Evolutionary conservation across 2,113 vertebrate genomes (phyloP), one percentile per base, ranked within the genome.

Genomic region (Hyperopisus bebe): DNA sequence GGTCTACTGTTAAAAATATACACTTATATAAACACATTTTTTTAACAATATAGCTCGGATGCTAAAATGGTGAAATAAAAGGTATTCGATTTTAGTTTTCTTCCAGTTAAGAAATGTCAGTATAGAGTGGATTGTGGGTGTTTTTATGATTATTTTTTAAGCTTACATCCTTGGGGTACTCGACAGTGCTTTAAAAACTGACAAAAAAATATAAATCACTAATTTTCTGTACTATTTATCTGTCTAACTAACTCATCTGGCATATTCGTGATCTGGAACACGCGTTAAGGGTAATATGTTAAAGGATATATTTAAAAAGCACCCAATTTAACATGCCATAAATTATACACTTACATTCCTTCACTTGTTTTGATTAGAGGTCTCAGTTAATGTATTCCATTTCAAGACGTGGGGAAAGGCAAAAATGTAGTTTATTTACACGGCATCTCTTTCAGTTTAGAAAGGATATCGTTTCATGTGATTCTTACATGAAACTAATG

Each of bases 391-490:
- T 91, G 89, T 66, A 92, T 89, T 74, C 44, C 82, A 88, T 91
- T 91, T 86, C 90, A 89, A 87, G 89, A 53, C 48, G 89, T 70
- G 88, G 44, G 74, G 87, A 44, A 89, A 27, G 84, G 89, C 39
- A 15, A 42, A 86, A 31, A 39, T 66, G 51, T 91, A 8, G 77
- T 94, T 96, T 95, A 93, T 96, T 94, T 94, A 92, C 90, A 91
- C 91, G 95, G 90, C 66, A 89, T 92, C 92, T 80, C 84, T 90
- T 62, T 89, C 90, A 92, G 62, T 92, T 91, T 93, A 90, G 84
- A 94, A 90, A 91, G 90, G 91, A 94, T 94, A 92, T 86, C 87
- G 55, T 94, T 93, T 92, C 94, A 93, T 88, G 66, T 44, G 47
- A 35, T 92, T 90, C 87, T 89, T 91, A 55, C 80, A 66, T 86